Evolutionary conservation across 1,140 invertebrate genomes (phyloP), one percentile per base, ranked within the genome.

Genomic region (Leptinotarsa lineolata): DNA sequence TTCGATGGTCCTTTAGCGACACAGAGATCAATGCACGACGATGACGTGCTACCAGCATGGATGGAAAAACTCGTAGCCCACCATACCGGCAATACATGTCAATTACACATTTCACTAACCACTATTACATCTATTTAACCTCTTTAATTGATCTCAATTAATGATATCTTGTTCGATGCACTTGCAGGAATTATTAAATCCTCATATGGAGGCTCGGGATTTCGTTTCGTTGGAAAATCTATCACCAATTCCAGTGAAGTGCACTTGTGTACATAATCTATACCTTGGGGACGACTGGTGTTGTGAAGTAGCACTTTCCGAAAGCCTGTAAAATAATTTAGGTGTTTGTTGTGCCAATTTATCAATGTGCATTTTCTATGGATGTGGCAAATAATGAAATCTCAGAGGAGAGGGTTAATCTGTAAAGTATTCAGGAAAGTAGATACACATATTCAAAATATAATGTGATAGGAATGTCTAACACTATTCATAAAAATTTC

Each of bases 71-170:
- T n/a, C 6, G 48, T 18, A n/a, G 48, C 48, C 48, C 70, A 68
- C 60, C 58, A 65, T 69, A 70, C 48, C 64, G 73, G 71, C 77
- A 22, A 44, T 59, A 68, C 70, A 73, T 72, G 74, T 73, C 75
- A 78, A 78, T 79, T 79, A 73, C 70, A 74, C 76, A 72, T 76
- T 78, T 74, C 75, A 75, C 74, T 70, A 74, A 71, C 69, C 72
- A 72, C 73, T 71, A 78, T 78, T 78, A 76, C 75, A 77, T 75
- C 73, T 78, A 79, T 69, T 79, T 79, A 79, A 79, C 78, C 78
- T 78, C 72, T 73, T 78, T 76, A 79, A 78, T 79, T 79, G 78
- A 79, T 75, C 78, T 77, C 78, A 79, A 79, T 79, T 79, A 74
- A 71, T 69, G 74, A 73, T 75, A 66, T 70, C 73, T 74, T 68